Evolutionary conservation across 2,113 vertebrate species (phyloP).

Genomic region (Plecotus auritus): DNA sequence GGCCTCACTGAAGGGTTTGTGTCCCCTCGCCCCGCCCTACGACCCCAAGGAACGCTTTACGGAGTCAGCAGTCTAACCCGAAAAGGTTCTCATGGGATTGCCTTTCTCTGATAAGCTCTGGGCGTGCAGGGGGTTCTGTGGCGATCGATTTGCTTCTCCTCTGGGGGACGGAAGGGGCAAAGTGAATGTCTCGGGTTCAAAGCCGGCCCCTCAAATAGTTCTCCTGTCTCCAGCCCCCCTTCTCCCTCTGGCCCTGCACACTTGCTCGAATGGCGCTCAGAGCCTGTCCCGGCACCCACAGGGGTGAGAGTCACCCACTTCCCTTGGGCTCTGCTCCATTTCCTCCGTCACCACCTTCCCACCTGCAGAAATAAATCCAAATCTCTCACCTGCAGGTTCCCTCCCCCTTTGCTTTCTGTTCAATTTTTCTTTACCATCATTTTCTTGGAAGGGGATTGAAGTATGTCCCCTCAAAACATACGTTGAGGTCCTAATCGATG

Average conservation of each 20-base stretch:
- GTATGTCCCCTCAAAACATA: background rate
- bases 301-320: background rate
- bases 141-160: background rate
- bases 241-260: too few species aligned
- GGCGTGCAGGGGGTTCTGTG: background rate
- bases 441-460: background rate
- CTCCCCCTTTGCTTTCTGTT: background rate
- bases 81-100: fast-evolving
- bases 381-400: background rate
- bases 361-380: background rate
- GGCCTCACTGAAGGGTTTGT: background rate
- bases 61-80: background rate
- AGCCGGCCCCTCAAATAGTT: background rate
- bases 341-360: background rate
- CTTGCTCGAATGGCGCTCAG: too few species aligned
- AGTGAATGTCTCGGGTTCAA: too few species aligned
- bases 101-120: background rate
- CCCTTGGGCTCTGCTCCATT: background rate
- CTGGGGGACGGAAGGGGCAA: background rate
- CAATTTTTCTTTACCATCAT: background rate
- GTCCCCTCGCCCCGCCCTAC: too few species aligned
- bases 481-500: too few species aligned
- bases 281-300: background rate
- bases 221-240: background rate
- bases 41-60: background rate